Percentiles rank a stretch among this genome's conserved stretches.
Evolutionary conservation across 2,113 vertebrate species (phyloP).

Genomic region (Cettia cetti): DNA sequence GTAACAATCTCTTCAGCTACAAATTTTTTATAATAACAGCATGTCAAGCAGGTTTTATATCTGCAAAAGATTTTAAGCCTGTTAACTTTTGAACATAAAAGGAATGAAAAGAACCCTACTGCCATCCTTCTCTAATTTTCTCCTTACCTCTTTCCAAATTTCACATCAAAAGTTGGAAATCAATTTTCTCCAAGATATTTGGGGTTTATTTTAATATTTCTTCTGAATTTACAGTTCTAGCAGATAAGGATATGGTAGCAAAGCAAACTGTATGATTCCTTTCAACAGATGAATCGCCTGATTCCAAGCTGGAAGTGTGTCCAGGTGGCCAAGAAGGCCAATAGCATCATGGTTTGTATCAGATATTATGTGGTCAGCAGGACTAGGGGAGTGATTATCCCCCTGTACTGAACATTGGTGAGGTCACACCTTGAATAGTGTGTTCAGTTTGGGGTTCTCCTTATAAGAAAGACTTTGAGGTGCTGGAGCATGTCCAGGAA

Average conservation of each 20-base stretch:
- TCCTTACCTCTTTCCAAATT: not conserved
- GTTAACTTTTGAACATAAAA: not conserved
- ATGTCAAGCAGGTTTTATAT: not conserved
- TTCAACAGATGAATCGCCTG: not conserved
- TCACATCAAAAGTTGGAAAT: not conserved
- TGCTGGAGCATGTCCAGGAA: rapidly evolving
- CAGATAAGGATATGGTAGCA: not conserved
- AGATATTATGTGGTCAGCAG: not conserved
- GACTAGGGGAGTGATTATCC: rapidly evolving
- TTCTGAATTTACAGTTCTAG: not conserved
- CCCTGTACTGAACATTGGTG: rapidly evolving
- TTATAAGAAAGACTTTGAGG: not conserved
- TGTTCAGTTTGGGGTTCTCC: not conserved
- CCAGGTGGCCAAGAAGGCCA: not conserved
- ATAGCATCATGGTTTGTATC: not conserved
- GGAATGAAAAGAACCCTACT: not conserved
- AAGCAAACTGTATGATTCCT: not conserved
- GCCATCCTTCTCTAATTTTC: not conserved
- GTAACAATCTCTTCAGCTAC: not conserved
- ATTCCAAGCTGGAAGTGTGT: not conserved
- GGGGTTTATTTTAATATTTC: not conserved
- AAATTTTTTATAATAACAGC: not conserved
- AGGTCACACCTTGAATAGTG: rapidly evolving
- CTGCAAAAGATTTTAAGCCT: not conserved
- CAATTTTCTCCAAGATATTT: not conserved